Evolutionary conservation across 2,797 vertebrate species (phyloP), one percentile per base, ranked within the genome.

Genomic region (Apodemus agrarius): DNA sequence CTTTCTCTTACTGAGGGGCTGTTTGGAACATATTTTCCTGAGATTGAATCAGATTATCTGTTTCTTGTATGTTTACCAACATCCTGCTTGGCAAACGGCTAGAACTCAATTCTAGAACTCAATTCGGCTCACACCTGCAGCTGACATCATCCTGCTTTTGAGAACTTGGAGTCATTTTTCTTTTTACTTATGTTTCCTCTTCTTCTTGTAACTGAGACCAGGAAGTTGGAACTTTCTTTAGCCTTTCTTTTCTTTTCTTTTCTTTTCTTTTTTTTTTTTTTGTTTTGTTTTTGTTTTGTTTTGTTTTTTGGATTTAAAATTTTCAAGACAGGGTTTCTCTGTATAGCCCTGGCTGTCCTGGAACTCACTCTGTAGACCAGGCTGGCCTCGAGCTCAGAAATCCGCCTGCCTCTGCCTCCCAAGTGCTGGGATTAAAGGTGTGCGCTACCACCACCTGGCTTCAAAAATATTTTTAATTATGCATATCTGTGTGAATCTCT

Each of bases 81-180:
- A 4, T 78, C 43, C 11, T 90, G 31, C 37, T 43, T 57, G 76
- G 49, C 57, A 87, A 65, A 76, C 12, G 8, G 52, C 76, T 94
- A 37, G 80, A 89, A 80, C 65, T 87, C n/a, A 7, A n/a, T 67
- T 59, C 76, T 94, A 37, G 80, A 89, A 80, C 65, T 87, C n/a
- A 7, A n/a, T 67, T 96, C 46, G 34, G 6, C 13, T 90, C 13
- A 10, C 31, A 40, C 67, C 31, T 93, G 13, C 19, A 8, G 89
- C 75, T 79, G 49, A 78, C 75, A 54, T 65, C 31, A 40, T 65
- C 9, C 24, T 84, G 3, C 43, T 92, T 65, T 34, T 46, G 72
- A 85, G 82, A 78, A 54, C 57, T 85, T 65, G 57, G 43, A 49
- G 29, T 83, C 54, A 6, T 52, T 26, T 93, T 91, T 93, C 46